phyloP scores from a whole-genome alignment of 2,113 vertebrate genomes.

The Albula goreensis region DNA sequence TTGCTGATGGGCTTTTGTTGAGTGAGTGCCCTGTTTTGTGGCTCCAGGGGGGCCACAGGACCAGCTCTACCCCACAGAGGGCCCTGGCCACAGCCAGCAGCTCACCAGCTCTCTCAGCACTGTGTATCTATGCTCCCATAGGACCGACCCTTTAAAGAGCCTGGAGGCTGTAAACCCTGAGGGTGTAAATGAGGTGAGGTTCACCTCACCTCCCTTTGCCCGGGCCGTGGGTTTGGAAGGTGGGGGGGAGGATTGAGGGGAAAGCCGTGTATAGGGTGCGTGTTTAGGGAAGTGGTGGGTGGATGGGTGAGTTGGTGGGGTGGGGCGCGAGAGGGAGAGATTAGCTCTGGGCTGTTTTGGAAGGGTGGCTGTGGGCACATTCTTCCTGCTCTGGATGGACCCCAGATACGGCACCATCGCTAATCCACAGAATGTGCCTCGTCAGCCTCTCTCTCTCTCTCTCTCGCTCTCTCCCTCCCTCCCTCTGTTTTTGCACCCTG shows the following conservation, averaged over 20 bases:
- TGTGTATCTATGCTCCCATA: no score
- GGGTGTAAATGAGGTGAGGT: no score
- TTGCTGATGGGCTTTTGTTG: not conserved
- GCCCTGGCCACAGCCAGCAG: no score
- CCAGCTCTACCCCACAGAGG: no score
- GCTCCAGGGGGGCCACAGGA: no score
- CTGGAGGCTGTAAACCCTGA: no score
- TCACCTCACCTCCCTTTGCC: not conserved
- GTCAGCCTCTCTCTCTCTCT: conserved; percentile 59
- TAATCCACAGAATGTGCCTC: conserved; percentile 61
- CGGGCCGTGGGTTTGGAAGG: not conserved
- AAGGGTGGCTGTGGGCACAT: not conserved
- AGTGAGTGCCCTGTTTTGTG: not conserved
- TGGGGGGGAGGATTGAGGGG: not conserved
- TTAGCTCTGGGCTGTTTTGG: not conserved
- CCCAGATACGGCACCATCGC: conserved; percentile 47
- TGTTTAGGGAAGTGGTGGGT: not conserved
- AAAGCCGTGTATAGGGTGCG: not conserved
- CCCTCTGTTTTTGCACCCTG: conserved; percentile 61
- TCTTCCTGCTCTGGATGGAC: not conserved
- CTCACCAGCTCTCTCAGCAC: no score
- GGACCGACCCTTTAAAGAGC: no score
- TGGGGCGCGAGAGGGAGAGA: not conserved
- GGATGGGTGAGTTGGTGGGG: not conserved
- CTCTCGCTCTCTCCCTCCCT: conserved; percentile 43